These are phyloP conservation scores for Zonotrichia leucophrys DNA, from an alignment of 2,113 vertebrate species.

Conservation along the genomic window DNA sequence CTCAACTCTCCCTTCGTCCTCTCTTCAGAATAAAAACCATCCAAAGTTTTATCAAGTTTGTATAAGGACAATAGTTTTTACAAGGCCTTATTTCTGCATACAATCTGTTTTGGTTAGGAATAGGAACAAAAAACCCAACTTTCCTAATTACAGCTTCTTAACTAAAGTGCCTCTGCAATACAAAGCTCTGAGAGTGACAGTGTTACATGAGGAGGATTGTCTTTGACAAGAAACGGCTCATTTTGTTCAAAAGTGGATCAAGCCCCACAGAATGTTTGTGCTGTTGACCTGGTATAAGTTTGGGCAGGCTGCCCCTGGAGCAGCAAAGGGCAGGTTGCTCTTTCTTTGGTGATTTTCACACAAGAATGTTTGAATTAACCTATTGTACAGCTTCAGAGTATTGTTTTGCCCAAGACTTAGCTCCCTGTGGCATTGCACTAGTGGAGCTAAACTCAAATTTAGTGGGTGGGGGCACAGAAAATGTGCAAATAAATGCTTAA, in stretches of 20 bases:
- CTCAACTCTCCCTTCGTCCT: not conserved
- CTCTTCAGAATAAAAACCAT: fast-evolving
- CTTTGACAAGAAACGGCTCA: not conserved
- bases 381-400: not conserved
- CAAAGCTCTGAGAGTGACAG: not conserved
- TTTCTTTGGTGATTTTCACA: not conserved
- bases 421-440: not conserved
- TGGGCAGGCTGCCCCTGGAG: not conserved
- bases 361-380: not conserved
- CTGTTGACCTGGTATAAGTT: not conserved
- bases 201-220: not conserved
- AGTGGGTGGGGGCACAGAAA: too few relatives aligned
- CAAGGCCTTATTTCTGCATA: not conserved
- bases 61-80: not conserved
- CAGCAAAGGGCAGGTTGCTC: not conserved
- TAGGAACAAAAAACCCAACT: fast-evolving
- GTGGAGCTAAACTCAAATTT: not conserved
- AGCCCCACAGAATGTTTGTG: not conserved
- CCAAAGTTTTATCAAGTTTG: not conserved
- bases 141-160: not conserved
- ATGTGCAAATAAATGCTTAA: not conserved
- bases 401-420: not conserved
- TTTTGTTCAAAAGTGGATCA: not conserved
- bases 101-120: not conserved
- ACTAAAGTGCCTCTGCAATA: not conserved